Evolutionary conservation across 1,140 invertebrate species (phyloP), one percentile per base, ranked within the genome.

Genomic region (Ladona fulva): DNA sequence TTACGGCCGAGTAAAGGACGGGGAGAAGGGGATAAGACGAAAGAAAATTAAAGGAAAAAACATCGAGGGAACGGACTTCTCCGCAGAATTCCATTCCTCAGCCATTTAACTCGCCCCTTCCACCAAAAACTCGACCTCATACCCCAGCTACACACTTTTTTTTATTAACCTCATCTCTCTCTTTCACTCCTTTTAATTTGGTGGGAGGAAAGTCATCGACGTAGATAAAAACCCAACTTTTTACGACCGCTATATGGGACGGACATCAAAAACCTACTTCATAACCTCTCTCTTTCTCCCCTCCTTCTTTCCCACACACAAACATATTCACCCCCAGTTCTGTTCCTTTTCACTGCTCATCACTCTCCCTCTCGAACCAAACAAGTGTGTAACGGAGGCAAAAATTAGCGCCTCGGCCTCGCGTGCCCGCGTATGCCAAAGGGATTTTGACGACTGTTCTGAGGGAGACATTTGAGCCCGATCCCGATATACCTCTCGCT

Each of bases 181-280:
- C 52, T 66, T 66, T 66, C 52, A 66, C 52, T 66, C 52, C 52
- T 66, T 66, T 66, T 66, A 66, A 66, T 66, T 66, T 66, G 52
- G 52, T 66, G 52, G 52, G 52, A 66, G 16, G 52, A 66, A 66
- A 66, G 52, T 66, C 52, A 66, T 66, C 52, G 52, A 12, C 5
- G 52, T 19, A 66, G 52, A 66, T 66, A 66, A 66, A 66, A 66
- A 66, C 52, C 52, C 52, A 66, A 66, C 52, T 66, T 66, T 66
- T 66, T 66, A 66, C 52, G 52, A 66, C 52, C 52, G 52, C 52
- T 66, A 66, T 66, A 66, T 22, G 52, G 52, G 52, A 66, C 52
- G 52, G 52, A 66, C 52, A 66, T 66, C 52, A 66, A 66, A 66
- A 66, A 66, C 52, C 52, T 66, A 66, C 52, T 66, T 66, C 52